Base-by-base conservation (phyloP, 2,888 invertebrate genomes). In the Epistrophe grossulariae region DNA sequence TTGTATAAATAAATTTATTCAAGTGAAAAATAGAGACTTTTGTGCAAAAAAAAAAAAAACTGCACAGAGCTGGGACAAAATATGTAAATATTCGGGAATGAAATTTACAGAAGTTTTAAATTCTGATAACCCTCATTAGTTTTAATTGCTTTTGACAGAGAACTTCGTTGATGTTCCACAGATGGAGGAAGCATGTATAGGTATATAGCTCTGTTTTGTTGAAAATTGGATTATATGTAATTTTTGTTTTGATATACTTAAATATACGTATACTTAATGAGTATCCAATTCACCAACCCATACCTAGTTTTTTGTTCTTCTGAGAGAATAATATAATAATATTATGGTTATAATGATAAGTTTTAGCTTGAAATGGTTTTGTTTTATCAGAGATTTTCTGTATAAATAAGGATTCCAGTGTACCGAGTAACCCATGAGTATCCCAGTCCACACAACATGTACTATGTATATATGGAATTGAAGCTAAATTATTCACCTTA, bases 121-220 rank as follows among this genome's bases (percentile, higher is more conserved):
- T 68, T 73, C 57, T 66, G 66, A 11, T 59, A 70, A 80, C 80
- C 80, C 52, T 80, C 60, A 80, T 80, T 80, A 80, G 70, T 74
- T 74, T 80, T 80, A 80, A 80, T 80, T 80, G 74, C 74, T 60
- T 73, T 73, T 73, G 48, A 66, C 31, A 59, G 35, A 35, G 38
- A 57, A 57, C 6, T 59, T 38, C 31, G n/a, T 31, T 17, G 17
- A 50, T 19, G 50, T 11, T 11, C 4, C 59, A 19, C 57, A 57
- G 57, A 57, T 57, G 57, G 31, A n/a, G 31, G n/a, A n/a, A n/a
- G n/a, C n/a, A n/a, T n/a, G n/a, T n/a, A 24, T 24, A 24, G 24
- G 24, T 24, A 3, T 24, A 24, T 24, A 24, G 24, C 3, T n/a
- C n/a, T 9, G 13, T 40, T 13, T 28, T n/a, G 4, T 4, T 59